These are phyloP conservation scores for Laticauda colubrina DNA, from an alignment of 2,113 vertebrate genomes.

Conservation along the genomic window DNA sequence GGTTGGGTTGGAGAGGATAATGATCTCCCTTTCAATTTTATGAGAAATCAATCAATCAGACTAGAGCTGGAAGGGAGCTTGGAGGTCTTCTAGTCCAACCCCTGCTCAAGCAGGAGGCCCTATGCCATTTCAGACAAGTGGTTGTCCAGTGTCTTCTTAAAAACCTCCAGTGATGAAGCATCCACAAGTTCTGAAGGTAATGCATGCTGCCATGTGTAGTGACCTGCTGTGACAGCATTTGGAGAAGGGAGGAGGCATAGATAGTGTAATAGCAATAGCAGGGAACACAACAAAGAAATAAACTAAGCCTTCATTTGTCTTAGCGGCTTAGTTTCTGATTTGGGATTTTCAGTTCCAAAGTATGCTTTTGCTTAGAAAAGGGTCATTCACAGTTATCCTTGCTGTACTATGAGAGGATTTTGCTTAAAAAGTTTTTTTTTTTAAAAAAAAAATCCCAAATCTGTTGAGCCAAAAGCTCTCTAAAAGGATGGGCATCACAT, in stretches of 20 bases:
- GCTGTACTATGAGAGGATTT: neutral
- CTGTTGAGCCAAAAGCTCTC: neutral
- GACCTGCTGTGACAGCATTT: neutral
- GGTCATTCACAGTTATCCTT: neutral
- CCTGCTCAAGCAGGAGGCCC: neutral
- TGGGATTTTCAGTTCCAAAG: neutral
- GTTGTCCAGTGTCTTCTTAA: neutral
- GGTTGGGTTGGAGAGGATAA: neutral
- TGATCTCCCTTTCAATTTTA: neutral
- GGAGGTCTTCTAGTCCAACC: neutral
- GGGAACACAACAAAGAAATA: neutral
- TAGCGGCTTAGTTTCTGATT: neutral
- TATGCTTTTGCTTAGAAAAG: neutral
- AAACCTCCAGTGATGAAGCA: neutral
- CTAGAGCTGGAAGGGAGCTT: neutral
- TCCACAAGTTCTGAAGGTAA: neutral
- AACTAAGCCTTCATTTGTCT: neutral
- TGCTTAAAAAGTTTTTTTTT: neutral
- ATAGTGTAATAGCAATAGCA: neutral
- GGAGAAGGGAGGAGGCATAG: neutral
- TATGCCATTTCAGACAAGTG: neutral
- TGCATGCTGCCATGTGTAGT: neutral
- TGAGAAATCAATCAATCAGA: neutral
- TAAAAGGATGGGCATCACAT: neutral
- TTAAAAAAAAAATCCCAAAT: neutral